Conservation (phyloP, 2,888 invertebrate species). For the Oxyteleia sp. region DNA sequence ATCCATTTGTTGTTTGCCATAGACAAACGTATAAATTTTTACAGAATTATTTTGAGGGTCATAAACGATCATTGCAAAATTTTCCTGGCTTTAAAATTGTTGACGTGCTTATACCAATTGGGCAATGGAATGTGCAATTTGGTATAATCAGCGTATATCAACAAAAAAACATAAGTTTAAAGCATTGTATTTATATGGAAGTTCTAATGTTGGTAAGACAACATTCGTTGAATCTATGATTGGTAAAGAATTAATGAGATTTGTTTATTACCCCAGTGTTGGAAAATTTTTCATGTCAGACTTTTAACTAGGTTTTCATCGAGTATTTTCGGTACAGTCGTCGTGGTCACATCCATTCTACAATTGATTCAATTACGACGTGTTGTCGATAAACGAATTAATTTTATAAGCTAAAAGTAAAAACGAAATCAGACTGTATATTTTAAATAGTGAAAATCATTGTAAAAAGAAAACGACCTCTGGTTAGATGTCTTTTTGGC, state of each 20-base stretch:
- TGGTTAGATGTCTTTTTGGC: no score
- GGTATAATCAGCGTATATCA: background rate
- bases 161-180: background rate
- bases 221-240: background rate
- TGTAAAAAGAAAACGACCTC: no score
- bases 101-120: background rate
- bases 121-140: background rate
- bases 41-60: background rate
- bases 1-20: slow-evolving; percentile 8
- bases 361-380: no score
- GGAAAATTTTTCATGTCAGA: background rate
- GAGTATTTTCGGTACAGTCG: no score
- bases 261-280: background rate
- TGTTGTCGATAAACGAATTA: no score
- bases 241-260: background rate
- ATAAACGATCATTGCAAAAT: no score
- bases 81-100: background rate
- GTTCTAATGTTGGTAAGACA: background rate
- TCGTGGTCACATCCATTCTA: no score
- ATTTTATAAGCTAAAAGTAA: no score
- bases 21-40: background rate
- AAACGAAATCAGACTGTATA: no score
- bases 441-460: no score
- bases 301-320: background rate
- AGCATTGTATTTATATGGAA: slow-evolving; percentile 1